Conservation (phyloP, 2,113 vertebrate species). For the Beaufortia kweichowensis region DNA sequence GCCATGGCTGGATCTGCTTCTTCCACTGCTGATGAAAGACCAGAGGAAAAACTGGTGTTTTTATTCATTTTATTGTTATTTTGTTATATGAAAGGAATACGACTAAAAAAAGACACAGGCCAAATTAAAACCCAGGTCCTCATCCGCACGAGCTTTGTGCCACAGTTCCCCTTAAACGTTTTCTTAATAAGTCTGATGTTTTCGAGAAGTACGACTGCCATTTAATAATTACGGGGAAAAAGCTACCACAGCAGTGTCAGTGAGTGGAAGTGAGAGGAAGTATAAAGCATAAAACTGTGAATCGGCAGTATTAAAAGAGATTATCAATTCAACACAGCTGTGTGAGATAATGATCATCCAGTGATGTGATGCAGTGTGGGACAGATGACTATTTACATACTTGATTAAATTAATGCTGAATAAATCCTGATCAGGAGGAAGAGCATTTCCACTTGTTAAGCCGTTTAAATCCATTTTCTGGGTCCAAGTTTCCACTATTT, state of each 20-base stretch:
- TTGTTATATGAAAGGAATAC: background rate
- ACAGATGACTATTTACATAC: background rate
- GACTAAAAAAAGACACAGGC: too few relatives aligned
- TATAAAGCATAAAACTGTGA: background rate
- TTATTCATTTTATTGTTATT: background rate
- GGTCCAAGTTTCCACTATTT: too few relatives aligned
- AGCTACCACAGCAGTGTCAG: background rate
- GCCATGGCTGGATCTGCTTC: slow-evolving; percentile 59
- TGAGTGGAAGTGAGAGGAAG: slow-evolving; percentile 4
- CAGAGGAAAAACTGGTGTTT: background rate
- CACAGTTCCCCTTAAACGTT: too few relatives aligned
- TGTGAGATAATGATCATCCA: background rate
- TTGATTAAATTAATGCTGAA: too few relatives aligned
- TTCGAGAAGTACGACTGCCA: background rate
- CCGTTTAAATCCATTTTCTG: too few relatives aligned
- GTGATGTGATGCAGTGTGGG: background rate
- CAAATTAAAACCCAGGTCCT: too few relatives aligned
- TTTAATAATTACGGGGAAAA: background rate
- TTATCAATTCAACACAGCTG: background rate
- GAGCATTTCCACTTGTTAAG: too few relatives aligned
- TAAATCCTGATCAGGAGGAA: too few relatives aligned
- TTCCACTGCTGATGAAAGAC: slow-evolving; percentile 58
- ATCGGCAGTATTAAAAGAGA: background rate
- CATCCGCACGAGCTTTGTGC: too few relatives aligned
- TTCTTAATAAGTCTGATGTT: background rate